Percentiles rank a stretch among this genome's conserved stretches.
phyloP scores from a whole-genome alignment of 2,888 invertebrate genomes.

The Caenorhabditis plicata region DNA sequence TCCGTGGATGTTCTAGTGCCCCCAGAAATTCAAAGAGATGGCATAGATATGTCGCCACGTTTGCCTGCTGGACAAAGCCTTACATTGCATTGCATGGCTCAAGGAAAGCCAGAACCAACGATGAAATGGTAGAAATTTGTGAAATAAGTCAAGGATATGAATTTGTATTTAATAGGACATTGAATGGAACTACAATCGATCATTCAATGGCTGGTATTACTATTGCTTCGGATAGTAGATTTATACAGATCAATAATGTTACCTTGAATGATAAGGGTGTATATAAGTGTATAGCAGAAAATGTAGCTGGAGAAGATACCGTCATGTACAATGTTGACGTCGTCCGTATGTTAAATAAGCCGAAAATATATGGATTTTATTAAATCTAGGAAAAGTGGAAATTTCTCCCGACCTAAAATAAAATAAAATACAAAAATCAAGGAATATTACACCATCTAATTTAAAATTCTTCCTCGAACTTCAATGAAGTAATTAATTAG shows the following conservation, averaged over 20 bases:
- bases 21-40: conserved; percentile 65
- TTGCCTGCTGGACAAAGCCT: conserved; percentile 70
- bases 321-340: conserved; percentile 63
- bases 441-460: not conserved
- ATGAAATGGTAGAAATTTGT: no score
- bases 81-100: conserved; percentile 70
- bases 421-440: no score
- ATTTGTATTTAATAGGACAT: no score
- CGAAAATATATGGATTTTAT: no score
- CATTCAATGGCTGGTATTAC: conserved; percentile 20
- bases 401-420: no score
- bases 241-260: conserved; percentile 54
- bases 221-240: conserved; percentile 34
- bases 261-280: conserved; percentile 65
- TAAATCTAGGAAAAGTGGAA: no score
- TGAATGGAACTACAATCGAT: conserved; percentile 14
- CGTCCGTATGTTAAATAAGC: conserved; percentile 49
- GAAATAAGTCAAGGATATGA: no score
- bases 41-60: conserved; percentile 57
- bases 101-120: conserved; percentile 70
- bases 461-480: not conserved
- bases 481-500: no score
- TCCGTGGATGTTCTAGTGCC: conserved; percentile 71
- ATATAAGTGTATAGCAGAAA: conserved; percentile 67
- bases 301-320: conserved; percentile 66